Evolutionary conservation across 2,113 vertebrate species (phyloP).

Genomic region (Choloepus hoffmanni): DNA sequence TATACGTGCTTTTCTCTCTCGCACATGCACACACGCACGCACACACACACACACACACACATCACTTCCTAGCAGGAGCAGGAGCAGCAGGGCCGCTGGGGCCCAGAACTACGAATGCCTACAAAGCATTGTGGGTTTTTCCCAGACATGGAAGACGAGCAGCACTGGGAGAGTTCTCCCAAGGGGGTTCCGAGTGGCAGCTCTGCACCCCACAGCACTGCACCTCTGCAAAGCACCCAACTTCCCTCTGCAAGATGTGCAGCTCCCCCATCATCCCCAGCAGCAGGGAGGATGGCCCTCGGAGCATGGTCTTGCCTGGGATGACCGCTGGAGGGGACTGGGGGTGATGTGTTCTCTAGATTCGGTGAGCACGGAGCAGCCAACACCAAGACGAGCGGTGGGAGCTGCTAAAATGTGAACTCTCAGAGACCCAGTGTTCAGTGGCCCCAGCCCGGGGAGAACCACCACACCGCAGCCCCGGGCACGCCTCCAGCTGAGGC

Average conservation of each 20-base stretch:
- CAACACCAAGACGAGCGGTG: background rate
- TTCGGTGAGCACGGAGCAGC: background rate
- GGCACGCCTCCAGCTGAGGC: fast-evolving
- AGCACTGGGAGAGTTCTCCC: background rate
- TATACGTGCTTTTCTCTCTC: fast-evolving
- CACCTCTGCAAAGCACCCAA: fast-evolving
- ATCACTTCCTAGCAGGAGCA: background rate
- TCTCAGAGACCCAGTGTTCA: fast-evolving
- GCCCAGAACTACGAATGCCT: background rate
- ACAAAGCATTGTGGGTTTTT: fast-evolving
- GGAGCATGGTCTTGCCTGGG: fast-evolving
- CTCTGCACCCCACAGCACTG: background rate
- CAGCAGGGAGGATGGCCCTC: fast-evolving
- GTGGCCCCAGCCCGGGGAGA: fast-evolving
- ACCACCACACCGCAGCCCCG: background rate
- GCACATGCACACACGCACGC: too few relatives aligned
- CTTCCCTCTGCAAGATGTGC: fast-evolving
- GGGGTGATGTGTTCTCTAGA: fast-evolving
- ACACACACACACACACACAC: fast-evolving
- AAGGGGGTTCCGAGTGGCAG: background rate
- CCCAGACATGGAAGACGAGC: fast-evolving
- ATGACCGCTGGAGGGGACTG: background rate
- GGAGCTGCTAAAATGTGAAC: background rate
- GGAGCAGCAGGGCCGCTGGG: fast-evolving
- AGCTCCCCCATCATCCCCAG: fast-evolving